A percentile compares a stretch with the other conserved stretches of the same genome.
These are phyloP conservation scores for Fopius arisanus DNA, from an alignment of 1,140 invertebrate species.

Conservation along the genomic window DNA sequence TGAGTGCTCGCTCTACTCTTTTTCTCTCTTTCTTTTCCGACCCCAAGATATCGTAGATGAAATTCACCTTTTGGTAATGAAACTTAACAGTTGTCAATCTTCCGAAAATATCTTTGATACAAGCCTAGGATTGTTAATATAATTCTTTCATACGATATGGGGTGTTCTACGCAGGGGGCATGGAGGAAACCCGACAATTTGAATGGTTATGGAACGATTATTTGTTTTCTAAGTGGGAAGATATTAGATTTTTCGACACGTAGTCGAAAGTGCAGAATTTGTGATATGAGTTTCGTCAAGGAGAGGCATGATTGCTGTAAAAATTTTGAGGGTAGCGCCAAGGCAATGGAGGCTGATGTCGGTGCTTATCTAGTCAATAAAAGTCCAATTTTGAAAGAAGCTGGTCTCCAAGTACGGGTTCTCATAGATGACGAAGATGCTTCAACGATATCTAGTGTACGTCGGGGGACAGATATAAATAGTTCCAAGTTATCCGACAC, in stretches of 20 bases:
- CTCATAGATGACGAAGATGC: constrained; percentile 7
- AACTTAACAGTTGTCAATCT: too few species aligned
- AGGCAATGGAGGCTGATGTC: constrained; percentile 15
- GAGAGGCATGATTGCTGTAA: constrained; percentile 21
- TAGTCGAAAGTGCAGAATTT: not conserved
- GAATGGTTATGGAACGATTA: too few species aligned
- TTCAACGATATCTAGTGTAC: not conserved
- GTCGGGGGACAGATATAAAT: not conserved
- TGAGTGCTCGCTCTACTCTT: too few species aligned
- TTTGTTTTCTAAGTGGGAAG: too few species aligned
- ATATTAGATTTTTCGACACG: not conserved
- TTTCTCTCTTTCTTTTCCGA: too few species aligned
- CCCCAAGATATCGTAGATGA: too few species aligned
- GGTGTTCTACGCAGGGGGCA: too few species aligned
- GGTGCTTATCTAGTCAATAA: not conserved
- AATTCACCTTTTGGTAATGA: too few species aligned
- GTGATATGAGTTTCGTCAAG: constrained; percentile 32
- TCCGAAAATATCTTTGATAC: too few species aligned
- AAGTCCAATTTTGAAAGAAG: constrained; percentile 9
- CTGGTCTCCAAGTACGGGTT: not conserved
- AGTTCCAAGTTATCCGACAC: not conserved
- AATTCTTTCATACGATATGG: too few species aligned
- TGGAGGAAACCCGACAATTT: too few species aligned
- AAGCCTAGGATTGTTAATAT: too few species aligned
- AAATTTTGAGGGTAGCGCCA: not conserved